Conservation (phyloP, 1,140 invertebrate genomes). For the Macrobrachium nipponense region DNA sequence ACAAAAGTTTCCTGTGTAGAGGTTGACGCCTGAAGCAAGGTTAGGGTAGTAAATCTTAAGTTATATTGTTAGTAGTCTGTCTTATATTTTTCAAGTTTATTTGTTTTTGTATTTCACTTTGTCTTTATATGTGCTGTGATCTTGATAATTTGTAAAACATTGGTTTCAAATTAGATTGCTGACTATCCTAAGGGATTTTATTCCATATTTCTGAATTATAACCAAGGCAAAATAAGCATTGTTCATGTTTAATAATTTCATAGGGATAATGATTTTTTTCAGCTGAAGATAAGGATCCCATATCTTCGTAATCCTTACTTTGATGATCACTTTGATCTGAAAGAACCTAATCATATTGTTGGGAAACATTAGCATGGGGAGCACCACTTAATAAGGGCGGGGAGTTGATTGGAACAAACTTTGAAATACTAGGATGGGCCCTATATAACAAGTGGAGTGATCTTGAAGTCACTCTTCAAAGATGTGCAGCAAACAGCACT, state of each 20-base stretch:
- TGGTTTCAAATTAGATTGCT: too few relatives aligned
- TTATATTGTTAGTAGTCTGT: too few relatives aligned
- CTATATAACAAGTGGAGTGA: constrained; percentile 79
- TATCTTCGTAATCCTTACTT: constrained; percentile 85
- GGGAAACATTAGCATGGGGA: constrained; percentile 79
- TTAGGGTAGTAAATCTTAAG: too few relatives aligned
- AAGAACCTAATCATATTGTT: constrained; percentile 75
- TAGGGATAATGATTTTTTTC: background rate
- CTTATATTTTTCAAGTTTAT: too few relatives aligned
- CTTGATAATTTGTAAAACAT: too few relatives aligned
- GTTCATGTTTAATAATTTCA: background rate
- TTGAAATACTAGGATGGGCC: constrained; percentile 77
- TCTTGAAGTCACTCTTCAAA: constrained; percentile 67
- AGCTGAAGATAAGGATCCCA: constrained; percentile 80
- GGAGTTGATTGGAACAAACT: constrained; percentile 75
- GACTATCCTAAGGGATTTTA: too few relatives aligned
- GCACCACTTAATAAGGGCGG: constrained; percentile 59
- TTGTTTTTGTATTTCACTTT: too few relatives aligned
- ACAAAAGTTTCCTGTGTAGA: too few relatives aligned
- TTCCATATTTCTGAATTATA: background rate
- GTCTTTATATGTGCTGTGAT: too few relatives aligned
- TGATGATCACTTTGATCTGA: constrained; percentile 90
- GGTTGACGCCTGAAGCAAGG: background rate
- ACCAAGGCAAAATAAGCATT: background rate
- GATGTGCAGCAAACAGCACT: too few relatives aligned